These are phyloP conservation scores for Erythrolamprus reginae DNA, from an alignment of 2,113 vertebrate species.

Conservation along the genomic window DNA sequence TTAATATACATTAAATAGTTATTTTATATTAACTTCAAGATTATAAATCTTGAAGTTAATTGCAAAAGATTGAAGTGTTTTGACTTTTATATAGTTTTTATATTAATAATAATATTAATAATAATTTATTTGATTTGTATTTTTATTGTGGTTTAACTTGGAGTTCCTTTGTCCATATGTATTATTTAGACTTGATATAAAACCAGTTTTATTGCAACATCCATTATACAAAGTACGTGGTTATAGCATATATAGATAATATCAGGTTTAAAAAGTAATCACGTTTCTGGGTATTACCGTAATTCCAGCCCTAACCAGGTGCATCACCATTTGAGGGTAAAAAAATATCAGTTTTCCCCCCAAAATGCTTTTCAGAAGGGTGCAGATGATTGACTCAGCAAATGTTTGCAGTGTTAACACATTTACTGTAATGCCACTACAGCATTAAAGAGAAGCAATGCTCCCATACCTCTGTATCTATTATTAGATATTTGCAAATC, in stretches of 20 bases:
- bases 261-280: neutral
- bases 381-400: neutral
- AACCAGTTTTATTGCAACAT: neutral
- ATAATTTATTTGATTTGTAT: too few species aligned
- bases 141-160: neutral
- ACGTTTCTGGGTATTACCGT: neutral
- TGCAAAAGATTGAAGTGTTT: neutral
- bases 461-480: neutral
- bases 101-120: too few species aligned
- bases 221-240: neutral
- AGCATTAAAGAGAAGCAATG: neutral
- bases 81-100: neutral
- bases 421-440: neutral
- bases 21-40: neutral
- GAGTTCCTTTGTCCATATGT: neutral
- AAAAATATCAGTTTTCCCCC: neutral
- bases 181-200: neutral
- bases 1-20: neutral
- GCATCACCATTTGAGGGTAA: neutral
- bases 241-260: neutral
- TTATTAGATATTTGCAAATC: neutral
- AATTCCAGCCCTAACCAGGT: too few species aligned
- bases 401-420: neutral
- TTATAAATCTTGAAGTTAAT: neutral
- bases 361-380: neutral